A percentile compares a stretch with the other conserved stretches of the same genome.
phyloP scores from a whole-genome alignment of 92 coral and sea anemone genomes.

The Siderastrea radians region DNA sequence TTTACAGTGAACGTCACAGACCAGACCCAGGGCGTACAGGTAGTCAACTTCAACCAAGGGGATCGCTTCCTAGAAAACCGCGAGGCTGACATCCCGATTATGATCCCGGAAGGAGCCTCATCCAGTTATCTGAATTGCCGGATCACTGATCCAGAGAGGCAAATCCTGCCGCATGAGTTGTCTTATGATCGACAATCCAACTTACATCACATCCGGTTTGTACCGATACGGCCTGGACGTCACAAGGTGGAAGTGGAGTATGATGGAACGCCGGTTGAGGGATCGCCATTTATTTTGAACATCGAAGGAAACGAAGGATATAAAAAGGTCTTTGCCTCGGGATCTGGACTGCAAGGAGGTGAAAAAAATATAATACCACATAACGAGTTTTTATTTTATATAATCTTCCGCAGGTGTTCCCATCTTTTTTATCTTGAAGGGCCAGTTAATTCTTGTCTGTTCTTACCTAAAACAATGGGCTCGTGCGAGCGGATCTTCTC shows the following conservation, averaged over 20 bases:
- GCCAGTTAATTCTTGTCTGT: background rate
- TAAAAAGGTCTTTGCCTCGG: conserved; percentile 79
- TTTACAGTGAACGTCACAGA: conserved; percentile 89
- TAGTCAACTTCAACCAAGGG: conserved; percentile 54
- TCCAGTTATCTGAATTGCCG: conserved; percentile 64
- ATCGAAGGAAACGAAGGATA: conserved; percentile 70
- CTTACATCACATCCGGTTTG: conserved; percentile 80
- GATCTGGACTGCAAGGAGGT: conserved; percentile 90
- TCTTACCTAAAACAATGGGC: too few relatives aligned
- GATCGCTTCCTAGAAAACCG: conserved; percentile 66
- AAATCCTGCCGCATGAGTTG: conserved; percentile 56
- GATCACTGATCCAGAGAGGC: conserved; percentile 76
- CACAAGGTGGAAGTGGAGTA: conserved; percentile 84
- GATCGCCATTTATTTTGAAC: conserved; percentile 82
- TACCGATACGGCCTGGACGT: conserved; percentile 82
- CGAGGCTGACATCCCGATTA: conserved; percentile 81
- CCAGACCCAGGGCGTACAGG: conserved; percentile 59
- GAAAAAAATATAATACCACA: background rate
- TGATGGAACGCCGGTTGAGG: conserved; percentile 77
- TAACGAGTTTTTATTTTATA: background rate
- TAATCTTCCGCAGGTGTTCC: background rate
- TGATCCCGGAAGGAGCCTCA: conserved; percentile 72
- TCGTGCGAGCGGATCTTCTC: too few relatives aligned
- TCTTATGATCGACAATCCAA: conserved; percentile 69
- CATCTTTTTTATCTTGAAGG: background rate